A percentile compares a stretch with the other conserved stretches of the same genome.
Conservation (phyloP, 2,113 vertebrate genomes). For the Channa argus region DNA sequence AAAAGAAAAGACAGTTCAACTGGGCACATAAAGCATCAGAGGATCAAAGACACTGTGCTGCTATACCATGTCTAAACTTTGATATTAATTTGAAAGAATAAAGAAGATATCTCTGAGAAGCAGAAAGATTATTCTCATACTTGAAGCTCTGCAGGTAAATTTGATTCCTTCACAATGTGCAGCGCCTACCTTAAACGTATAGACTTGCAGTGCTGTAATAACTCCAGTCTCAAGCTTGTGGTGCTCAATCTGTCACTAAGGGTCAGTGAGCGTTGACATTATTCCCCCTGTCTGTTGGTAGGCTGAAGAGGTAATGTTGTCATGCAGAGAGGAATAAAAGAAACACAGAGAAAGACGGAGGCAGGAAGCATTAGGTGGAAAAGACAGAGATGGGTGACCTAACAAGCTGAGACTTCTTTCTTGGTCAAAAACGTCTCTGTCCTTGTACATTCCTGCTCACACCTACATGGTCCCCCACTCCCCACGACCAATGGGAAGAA, state of each 20-base stretch:
- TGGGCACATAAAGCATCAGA: constrained; percentile 51
- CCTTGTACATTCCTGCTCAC: constrained; percentile 64
- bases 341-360: constrained; percentile 13
- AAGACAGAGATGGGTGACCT: constrained; percentile 43
- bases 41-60: constrained; percentile 63
- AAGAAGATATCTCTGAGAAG: constrained; percentile 52
- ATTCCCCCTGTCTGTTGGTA: constrained; percentile 39
- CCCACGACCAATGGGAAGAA: constrained; percentile 23
- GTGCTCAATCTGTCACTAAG: constrained; percentile 28
- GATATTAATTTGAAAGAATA: constrained; percentile 67
- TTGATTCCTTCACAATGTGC: constrained; percentile 30
- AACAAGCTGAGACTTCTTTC: constrained; percentile 51
- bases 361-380: not conserved
- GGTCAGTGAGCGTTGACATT: constrained; percentile 38
- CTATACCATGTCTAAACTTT: constrained; percentile 41
- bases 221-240: constrained; percentile 11
- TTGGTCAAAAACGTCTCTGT: constrained; percentile 69
- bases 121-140: constrained; percentile 52
- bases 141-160: constrained; percentile 43
- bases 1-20: constrained; percentile 51
- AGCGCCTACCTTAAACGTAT: constrained; percentile 59
- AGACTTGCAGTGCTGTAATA: constrained; percentile 16
- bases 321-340: constrained; percentile 20
- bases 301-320: constrained; percentile 32
- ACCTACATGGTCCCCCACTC: constrained; percentile 57